Base-by-base conservation (phyloP, 2,797 vertebrate genomes). In the Anolis apletophallus region DNA sequence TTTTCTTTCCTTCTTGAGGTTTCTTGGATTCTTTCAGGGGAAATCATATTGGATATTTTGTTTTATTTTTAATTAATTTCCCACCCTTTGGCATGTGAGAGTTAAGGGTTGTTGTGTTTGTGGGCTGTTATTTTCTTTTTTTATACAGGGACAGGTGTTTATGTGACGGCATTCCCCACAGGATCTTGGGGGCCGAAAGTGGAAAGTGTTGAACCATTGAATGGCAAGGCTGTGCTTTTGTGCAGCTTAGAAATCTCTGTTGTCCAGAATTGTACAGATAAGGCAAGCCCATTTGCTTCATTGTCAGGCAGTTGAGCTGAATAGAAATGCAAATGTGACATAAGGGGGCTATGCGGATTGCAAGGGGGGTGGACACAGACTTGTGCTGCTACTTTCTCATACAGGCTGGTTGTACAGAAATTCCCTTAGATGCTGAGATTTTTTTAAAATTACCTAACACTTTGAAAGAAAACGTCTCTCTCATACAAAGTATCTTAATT, bases 281-380 rank as follows among this genome's bases (percentile, higher is more conserved):
- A 95, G 95, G 90, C 91, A 94, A 94, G 90, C 94, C 93, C 94
- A 94, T 90, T 95, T 95, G 94, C 91, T 93, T 94, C 93, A 93
- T 94, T 94, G 92, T 95, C 94, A 91, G 91, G 90, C 94, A 93
- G 95, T 94, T 94, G 95, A 95, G 94, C 93, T 92, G 93, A 95
- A 95, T 96, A 95, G 95, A 97, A 97, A 97, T 97, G 96, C 94
- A 96, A 96, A 97, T 96, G 95, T 91, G 81, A 94, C 92, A 92
- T 95, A 93, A 95, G 94, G 85, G 90, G 71, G 80, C 88, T 89
- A 88, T 74, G 59, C n/a, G 50, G 40, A 57, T 21, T 80, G 34
- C 86, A 46, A 46, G 46, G 46, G 90, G 89, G 55, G 69, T 9
- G n/a, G 71, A 16, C 29, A 32, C 87, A 93, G 93, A 90, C 87